Percentiles rank a stretch among this genome's conserved stretches.
phyloP scores from a whole-genome alignment of 2,797 vertebrate species.

The Astyanax mexicanus region DNA sequence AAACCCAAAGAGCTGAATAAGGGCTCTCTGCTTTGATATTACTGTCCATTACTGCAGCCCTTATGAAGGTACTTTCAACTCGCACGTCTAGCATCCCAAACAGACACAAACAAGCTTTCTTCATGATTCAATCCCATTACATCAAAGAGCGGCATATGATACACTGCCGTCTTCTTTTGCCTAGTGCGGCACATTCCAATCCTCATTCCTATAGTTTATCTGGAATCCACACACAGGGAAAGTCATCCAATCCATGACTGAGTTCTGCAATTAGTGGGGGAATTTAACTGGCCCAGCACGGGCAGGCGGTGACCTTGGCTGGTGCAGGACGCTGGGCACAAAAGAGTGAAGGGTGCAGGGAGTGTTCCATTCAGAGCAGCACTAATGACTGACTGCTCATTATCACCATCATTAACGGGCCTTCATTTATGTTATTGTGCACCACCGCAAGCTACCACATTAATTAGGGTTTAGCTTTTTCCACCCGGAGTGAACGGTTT shows the following conservation, averaged over 20 bases:
- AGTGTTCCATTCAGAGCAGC: conserved; percentile 49
- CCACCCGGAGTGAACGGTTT: conserved; percentile 20
- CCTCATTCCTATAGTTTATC: background rate
- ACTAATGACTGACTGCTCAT: conserved; percentile 68
- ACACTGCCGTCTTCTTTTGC: background rate
- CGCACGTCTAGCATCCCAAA: background rate
- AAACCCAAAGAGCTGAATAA: conserved; percentile 28
- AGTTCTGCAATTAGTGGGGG: conserved; percentile 46
- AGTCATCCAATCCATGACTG: background rate
- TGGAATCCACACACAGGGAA: conserved; percentile 23
- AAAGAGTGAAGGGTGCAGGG: conserved; percentile 33
- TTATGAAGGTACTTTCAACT: conserved; percentile 5
- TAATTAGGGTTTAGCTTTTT: conserved; percentile 50
- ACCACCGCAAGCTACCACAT: conserved; percentile 29
- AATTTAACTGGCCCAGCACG: conserved; percentile 35
- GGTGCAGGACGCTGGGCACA: conserved; percentile 12
- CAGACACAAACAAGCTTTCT: conserved; percentile 3
- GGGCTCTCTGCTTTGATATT: conserved; percentile 26
- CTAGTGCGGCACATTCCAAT: conserved; percentile 1
- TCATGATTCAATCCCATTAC: conserved; percentile 6
- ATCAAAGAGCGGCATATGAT: conserved; percentile 23
- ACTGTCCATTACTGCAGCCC: conserved; percentile 23
- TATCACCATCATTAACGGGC: conserved; percentile 66
- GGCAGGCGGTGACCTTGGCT: conserved; percentile 48
- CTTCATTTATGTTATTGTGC: conserved; percentile 48